Base-by-base conservation (phyloP, 2,888 invertebrate genomes). In the Epistrophe eligans region DNA sequence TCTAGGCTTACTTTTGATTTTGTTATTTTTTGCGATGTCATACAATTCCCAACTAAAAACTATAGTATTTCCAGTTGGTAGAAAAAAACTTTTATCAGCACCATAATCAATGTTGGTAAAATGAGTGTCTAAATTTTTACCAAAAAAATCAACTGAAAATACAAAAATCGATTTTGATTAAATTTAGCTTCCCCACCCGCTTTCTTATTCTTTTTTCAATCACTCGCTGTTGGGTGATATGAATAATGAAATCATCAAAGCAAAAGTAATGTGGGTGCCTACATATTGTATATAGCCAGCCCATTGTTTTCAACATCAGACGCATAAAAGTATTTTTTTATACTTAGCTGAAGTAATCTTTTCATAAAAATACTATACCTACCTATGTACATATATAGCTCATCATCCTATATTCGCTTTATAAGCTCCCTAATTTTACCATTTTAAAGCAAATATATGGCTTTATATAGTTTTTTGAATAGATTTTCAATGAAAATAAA, bases 181-280 rank as follows among this genome's bases (percentile, higher is more conserved):
- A 15, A n/a, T 64, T 64, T 11, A 43, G n/a, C 64, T 28, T 28
- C n/a, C 35, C 0, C 15, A 38, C 11, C 1, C 35, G 4, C 4
- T 40, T 19, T 40, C 7, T 7, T 40, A 1, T n/a, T 35, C 10
- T 5, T 17, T 17, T 4, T 64, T n/a, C 15, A 64, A 64, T 64
- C 43, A 45, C 35, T 5, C 4, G 3, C 1, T 24, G 15, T 28
- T 28, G 13, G 24, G 17, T n/a, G 32, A 35, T 17, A 58, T 58
- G 32, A 11, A 13, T 40, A 45, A 64, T 64, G 11, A 66, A 66
- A 66, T 48, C 66, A 35, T 48, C 45, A 66, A 66, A 64, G 28
- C 15, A 64, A 15, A 28, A 15, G 2, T 13, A 40, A 40, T 62
- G 13, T 40, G 19, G 6, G 24, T 24, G n/a, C n/a, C 24, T 24